Base-by-base conservation (phyloP, 2,888 invertebrate species). In the Apamea monoglypha region DNA sequence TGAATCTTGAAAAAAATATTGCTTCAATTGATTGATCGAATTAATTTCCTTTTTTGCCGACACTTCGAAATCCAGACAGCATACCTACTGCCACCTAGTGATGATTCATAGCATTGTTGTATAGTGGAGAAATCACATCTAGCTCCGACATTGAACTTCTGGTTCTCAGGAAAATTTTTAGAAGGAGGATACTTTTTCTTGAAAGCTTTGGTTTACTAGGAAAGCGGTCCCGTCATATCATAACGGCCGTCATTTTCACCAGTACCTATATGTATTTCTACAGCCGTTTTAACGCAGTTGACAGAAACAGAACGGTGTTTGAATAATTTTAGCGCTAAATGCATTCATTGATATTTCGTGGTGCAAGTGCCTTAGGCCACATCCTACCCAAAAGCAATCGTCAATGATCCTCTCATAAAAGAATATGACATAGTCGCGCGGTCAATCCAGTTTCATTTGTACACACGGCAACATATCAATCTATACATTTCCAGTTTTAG, bases 21-120 rank as follows among this genome's bases (percentile, higher is more conserved):
- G 21, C 47, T 71, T 66, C 68, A 50, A 64, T 72, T 74, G 78
- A 83, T 79, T 74, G 74, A 84, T 75, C 21, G 66, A 68, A 47
- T 76, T 50, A 6, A 78, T 76, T 86, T 72, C 7, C 67, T 72
- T 83, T 85, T 83, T 85, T 86, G 67, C 63, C 0, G 5, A 12
- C n/a, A 25, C n/a, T 18, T 64, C 32, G 40, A 70, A 61, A 71
- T 25, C 40, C 5, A 74, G 29, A 67, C 66, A 21, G 29, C 56
- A 4, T 25, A n/a, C 10, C 56, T 25, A 56, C 25, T 25, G 56
- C 25, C 25, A 56, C 1, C 56, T 56, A 56, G 56, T 25, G 32
- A 21, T 85, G 73, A 82, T 47, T 82, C 66, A 70, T 73, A n/a
- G 64, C 29, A 66, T 40, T 75, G 10, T 70, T 47, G 36, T 36